Evolutionary conservation across 2,113 vertebrate genomes (phyloP), one percentile per base, ranked within the genome.

Genomic region (Pleuronectes platessa): DNA sequence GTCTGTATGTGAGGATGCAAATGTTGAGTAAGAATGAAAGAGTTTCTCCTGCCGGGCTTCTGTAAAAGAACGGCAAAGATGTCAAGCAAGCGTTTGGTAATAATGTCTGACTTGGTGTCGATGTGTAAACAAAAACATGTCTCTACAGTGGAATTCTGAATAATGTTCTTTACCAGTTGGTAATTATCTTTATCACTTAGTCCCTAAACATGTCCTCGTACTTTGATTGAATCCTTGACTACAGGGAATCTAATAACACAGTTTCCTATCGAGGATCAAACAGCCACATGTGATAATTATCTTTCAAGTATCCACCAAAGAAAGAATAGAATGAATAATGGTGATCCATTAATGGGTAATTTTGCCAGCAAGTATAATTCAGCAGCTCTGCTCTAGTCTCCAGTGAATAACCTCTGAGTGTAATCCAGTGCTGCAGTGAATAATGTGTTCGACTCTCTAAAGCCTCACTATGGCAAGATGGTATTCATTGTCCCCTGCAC

Each of bases 331-430:
- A 63, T 51, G 21, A 42, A 62, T 75, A 18, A 47, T 40, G 27
- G 51, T 72, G 59, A 76, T 62, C 12, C 21, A 65, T 74, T 85
- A 45, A 26, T 74, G 18, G 71, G 27, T 40, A 55, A 27, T 74
- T 74, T 78, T 76, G 63, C 66, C 47, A 85, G 63, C 31, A 51
- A 60, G 60, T 73, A 47, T 78, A 85, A 68, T 58, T 74, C 55
- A 68, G 37, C 58, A 54, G 68, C 78, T 79, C 35, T 61, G 54
- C 70, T 80, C 53, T 51, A 47, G n/a, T 86, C 79, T 86, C 73
- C 73, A 84, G 70, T 65, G 49, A 67, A 72, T 69, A 51, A 81
- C 45, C 51, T 4, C 35, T 55, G 77, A 35, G 17, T 80, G 58
- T 73, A 64, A 76, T 79, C 64, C 45, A 66, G 65, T 59, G 2